These are phyloP conservation scores for Catamblyrhynchus diadema DNA, from an alignment of 2,797 vertebrate genomes.

Conservation along the genomic window DNA sequence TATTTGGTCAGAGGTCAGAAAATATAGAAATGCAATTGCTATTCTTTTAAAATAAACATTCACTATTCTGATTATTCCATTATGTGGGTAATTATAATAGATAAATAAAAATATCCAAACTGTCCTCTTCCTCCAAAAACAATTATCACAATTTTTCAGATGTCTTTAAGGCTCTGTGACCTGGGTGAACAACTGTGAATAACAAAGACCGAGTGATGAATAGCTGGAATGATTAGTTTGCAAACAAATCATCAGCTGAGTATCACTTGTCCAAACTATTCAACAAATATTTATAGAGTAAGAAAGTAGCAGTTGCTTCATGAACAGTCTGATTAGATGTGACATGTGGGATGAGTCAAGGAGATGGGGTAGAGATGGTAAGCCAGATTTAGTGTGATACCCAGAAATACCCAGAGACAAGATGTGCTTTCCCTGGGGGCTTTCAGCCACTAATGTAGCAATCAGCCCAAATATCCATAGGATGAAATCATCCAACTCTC, in stretches of 20 bases:
- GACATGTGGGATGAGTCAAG: neutral
- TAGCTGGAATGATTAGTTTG: constrained; percentile 41
- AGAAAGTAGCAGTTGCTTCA: constrained; percentile 4
- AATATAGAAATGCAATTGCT: neutral
- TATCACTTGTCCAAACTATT: constrained; percentile 45
- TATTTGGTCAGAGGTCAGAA: neutral
- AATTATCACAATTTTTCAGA: neutral
- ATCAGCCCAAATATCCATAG: neutral
- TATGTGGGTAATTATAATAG: neutral
- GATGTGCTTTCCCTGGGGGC: neutral
- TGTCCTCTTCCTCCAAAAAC: neutral
- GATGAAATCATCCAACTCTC: neutral
- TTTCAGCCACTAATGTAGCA: neutral
- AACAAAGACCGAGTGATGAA: constrained; percentile 12
- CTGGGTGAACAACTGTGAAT: constrained; percentile 4
- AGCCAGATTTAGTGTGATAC: neutral
- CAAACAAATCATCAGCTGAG: constrained; percentile 46
- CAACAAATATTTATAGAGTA: constrained; percentile 49
- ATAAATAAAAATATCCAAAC: neutral
- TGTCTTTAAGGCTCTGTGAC: neutral
- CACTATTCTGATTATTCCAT: neutral
- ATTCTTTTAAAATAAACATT: neutral
- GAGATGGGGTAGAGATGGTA: neutral
- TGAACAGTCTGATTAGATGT: neutral
- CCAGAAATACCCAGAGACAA: neutral